phyloP scores from a whole-genome alignment of 2,888 invertebrate species.

The Latrodectus hesperus region DNA sequence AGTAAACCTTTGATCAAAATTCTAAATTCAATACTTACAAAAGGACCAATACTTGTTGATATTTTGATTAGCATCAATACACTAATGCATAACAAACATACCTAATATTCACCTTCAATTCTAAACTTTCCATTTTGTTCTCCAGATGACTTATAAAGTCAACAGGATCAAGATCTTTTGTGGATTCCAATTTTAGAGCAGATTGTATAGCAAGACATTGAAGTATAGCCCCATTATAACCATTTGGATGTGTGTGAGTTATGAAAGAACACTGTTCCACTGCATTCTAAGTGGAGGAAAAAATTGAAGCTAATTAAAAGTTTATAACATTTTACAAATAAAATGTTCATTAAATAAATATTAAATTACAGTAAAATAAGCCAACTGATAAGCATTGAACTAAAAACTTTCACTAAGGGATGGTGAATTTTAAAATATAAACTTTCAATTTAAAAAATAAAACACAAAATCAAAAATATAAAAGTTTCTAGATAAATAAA shows the following conservation, averaged over 20 bases:
- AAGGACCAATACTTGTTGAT: too few relatives aligned
- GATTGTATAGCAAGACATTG: conserved; percentile 79
- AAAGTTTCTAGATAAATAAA: too few relatives aligned
- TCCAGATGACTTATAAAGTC: conserved; percentile 78
- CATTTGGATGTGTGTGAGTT: conserved; percentile 79
- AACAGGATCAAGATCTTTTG: conserved; percentile 76
- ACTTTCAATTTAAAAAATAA: too few relatives aligned
- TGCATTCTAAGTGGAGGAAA: conserved; percentile 22
- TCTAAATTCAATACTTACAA: too few relatives aligned
- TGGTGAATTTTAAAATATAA: too few relatives aligned
- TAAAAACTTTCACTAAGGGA: too few relatives aligned
- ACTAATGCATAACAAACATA: conserved; percentile 4
- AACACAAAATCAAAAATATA: too few relatives aligned
- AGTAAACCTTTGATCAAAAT: too few relatives aligned
- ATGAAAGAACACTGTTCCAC: conserved; percentile 76
- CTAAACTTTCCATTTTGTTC: conserved; percentile 77
- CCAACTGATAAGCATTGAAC: too few relatives aligned
- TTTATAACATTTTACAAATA: too few relatives aligned
- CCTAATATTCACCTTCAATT: conserved; percentile 70
- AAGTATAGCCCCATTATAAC: conserved; percentile 76
- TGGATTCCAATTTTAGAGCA: conserved; percentile 77
- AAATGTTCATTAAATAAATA: too few relatives aligned
- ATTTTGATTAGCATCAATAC: too few relatives aligned
- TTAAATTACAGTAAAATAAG: background rate
- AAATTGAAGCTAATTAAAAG: background rate